Evolutionary conservation across 92 coral and sea anemone genomes (phyloP), one percentile per base, ranked within the genome.

Genomic region (Phenganax marumi): DNA sequence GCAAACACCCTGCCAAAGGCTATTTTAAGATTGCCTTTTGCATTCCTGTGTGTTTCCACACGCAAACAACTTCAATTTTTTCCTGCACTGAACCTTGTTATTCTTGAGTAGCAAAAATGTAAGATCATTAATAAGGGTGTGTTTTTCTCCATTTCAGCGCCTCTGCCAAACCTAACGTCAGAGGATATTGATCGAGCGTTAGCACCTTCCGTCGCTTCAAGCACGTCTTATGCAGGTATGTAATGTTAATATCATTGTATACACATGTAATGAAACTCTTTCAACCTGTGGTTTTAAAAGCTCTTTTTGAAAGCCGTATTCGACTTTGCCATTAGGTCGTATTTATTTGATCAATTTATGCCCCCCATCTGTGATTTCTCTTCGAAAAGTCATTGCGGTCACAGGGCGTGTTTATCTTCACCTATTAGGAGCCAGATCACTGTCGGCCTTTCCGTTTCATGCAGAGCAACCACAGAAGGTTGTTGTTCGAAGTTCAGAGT

Each of bases 91-190:
- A 43, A 21, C 9, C 10, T 17, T 8, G 2, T 56, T 55, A 33
- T 25, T 24, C 81, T 7, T 14, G 25, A 55, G 52, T 11, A 63
- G 8, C 49, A 21, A 16, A 25, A 51, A 25, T 33, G 16, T 53
- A 24, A 39, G 25, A 50, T 21, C 17, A 56, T 56, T 76, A 12
- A 33, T 33, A 33, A 76, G 21, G 21, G 52, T 21, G 74, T 89
- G 63, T 75, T 76, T 70, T 78, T 21, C 49, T 86, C 55, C 48
- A 12, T 89, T 82, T 70, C 81, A 96, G 99, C 99, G 13, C 99
- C 99, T 11, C 87, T 96, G 70, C 99, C 99, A 70, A 96, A 96
- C 82, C 90, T 96, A 17, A 96, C 99, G 10, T 96, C 99, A 17
- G 99, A 96, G 70, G 99, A 96, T 83, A 96, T 96, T 66, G 99